Base-by-base conservation (phyloP, 2,113 vertebrate species). In the Eudorcas thomsonii region DNA sequence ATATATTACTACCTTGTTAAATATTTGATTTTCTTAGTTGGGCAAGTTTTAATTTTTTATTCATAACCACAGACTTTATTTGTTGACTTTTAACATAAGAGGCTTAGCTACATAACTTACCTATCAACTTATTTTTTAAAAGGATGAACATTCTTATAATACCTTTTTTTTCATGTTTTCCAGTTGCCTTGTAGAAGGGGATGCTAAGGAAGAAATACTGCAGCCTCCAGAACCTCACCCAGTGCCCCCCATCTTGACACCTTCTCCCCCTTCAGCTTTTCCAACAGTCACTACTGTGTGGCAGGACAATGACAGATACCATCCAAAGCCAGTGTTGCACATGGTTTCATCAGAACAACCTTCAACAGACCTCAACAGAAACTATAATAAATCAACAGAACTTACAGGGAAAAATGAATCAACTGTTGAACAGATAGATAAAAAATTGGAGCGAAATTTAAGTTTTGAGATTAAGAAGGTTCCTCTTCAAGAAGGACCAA, bases 381-480 rank as follows among this genome's bases (percentile, higher is more conserved):
- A 99, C 98, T 99, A 99, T 30, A 99, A 98, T 98, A 99, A 99
- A 74, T 98, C 99, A 90, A 62, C 98, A 52, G 99, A 99, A 90
- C 96, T 98, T 98, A 83, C 98, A 98, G 94, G 98, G 97, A 99
- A 98, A 98, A 98, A 91, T 0, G 99, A 99, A 78, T 48, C 95
- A 15, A 57, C 98, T 81, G 48, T 98, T 1, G 99, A 99, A 88
- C 96, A 87, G 0, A 83, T 97, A 25, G 99, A 99, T 95, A 99
- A 98, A 77, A 99, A 99, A 96, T 82, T 99, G 45, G 99, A 99
- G 97, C 99, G 99, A 96, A 99, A 99, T 98, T 98, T 99, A 98
- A 99, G 99, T 98, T 99, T 99, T 95, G 99, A 99, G 99, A 99
- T 99, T 98, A 99, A 99, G 98, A 99, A 99, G 97, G 99, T 99